Base-by-base conservation (phyloP, 2,888 invertebrate species). In the Adelognathus sp. region DNA sequence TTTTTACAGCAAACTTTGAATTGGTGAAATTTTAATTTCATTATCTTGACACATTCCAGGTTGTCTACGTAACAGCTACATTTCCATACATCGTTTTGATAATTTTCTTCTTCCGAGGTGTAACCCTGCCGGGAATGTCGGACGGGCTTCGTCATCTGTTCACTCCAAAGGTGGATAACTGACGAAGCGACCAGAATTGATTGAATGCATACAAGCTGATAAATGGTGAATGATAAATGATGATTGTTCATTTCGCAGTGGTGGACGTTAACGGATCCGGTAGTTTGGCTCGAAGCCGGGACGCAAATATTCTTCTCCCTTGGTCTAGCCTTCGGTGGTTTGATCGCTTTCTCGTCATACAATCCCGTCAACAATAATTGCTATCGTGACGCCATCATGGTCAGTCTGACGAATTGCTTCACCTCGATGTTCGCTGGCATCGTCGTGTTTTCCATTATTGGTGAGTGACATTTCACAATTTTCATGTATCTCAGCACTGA, bases 221-320 rank as follows among this genome's bases (percentile, higher is more conserved):
- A 36, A 6, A 50, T 9, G 11, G 7, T 24, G 36, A 33, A 21
- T 14, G n/a, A n/a, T 14, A 11, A 27, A 58, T 50, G 31, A 16
- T n/a, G 2, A 14, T 29, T n/a, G 46, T 4, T 21, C 4, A 61
- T 3, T 11, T 86, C 91, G 52, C 89, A 95, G 92, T 97, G 98
- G 96, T 96, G 96, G 87, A 97, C 95, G 76, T 94, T 99, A 74
- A 92, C 96, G 36, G 98, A 98, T 92, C 98, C 98, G 6, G 97
- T 97, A 0, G 98, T 99, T 0, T 99, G 99, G 99, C 92, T 99
- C 67, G 98, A 99, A 92, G 98, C 99, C 0, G 98, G 98, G 1
- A 98, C 98, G 0, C 99, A 99, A 91, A 98, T 99, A 86, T 99
- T 99, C 93, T 99, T 98, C 92, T 98, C 98, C 0, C 94, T 98